Conservation (phyloP, 2,797 vertebrate genomes). For the Helostoma temminkii region DNA sequence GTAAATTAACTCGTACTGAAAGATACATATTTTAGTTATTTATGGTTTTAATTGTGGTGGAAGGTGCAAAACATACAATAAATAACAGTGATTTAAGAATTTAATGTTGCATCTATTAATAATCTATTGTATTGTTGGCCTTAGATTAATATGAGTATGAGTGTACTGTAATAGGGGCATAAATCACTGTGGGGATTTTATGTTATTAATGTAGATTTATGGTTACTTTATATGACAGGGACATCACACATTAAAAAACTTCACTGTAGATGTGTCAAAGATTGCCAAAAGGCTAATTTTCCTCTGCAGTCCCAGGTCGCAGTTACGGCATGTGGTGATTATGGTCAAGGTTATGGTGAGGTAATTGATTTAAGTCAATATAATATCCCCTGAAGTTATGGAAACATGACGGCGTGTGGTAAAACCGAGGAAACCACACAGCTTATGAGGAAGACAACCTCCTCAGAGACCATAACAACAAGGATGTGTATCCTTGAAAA, state of each 20-base stretch:
- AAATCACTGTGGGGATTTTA: too few species aligned
- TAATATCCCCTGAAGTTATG: background rate
- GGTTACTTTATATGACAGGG: too few species aligned
- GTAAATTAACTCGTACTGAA: slow-evolving; percentile 4
- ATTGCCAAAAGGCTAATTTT: too few species aligned
- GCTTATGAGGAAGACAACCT: slow-evolving; percentile 58
- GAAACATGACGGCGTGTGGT: slow-evolving; percentile 11
- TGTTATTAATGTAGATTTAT: too few species aligned
- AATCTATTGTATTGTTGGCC: too few species aligned
- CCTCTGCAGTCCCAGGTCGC: background rate
- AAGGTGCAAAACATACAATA: too few species aligned
- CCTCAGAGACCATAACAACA: slow-evolving; percentile 44
- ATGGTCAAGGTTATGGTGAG: background rate
- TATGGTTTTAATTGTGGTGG: slow-evolving; percentile 10
- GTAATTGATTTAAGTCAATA: background rate
- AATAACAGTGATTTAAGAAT: background rate
- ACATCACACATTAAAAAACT: too few species aligned
- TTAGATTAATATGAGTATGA: too few species aligned
- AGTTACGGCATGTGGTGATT: background rate
- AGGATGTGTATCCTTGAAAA: slow-evolving; percentile 7
- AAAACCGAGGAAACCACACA: slow-evolving; percentile 55
- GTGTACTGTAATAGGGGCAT: too few species aligned
- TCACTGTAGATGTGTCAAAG: too few species aligned
- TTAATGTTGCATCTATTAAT: background rate
- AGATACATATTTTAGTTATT: too few species aligned